Percentiles rank a stretch among this genome's conserved stretches.
Conservation (phyloP, 2,113 vertebrate species). For the Stegostoma tigrinum region DNA sequence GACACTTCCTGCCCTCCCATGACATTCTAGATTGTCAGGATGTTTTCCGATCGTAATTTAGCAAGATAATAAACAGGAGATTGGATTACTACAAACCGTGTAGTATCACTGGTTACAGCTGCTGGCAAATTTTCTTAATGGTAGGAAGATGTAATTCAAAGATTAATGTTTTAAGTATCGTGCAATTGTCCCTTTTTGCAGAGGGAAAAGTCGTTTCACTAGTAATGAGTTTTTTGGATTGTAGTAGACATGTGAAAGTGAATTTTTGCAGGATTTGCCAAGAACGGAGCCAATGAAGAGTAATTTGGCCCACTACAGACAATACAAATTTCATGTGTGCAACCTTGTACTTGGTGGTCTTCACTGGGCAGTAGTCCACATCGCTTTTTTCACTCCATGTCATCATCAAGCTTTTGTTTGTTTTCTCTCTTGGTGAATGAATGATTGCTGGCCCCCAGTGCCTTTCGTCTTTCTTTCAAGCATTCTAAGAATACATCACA, state of each 20-base stretch:
- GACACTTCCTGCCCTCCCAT: conserved; percentile 8
- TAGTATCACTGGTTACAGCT: background rate
- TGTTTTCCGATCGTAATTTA: background rate
- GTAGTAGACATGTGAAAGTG: background rate
- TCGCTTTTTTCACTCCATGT: background rate
- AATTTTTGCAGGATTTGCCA: background rate
- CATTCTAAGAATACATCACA: background rate
- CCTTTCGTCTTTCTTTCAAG: background rate
- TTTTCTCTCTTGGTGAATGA: background rate
- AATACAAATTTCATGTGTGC: background rate
- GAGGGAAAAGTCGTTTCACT: background rate
- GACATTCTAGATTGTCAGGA: background rate
- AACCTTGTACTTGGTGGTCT: background rate
- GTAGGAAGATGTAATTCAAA: background rate
- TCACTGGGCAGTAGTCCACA: background rate
- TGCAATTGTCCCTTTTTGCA: no score
- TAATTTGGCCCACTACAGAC: background rate
- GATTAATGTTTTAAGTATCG: background rate
- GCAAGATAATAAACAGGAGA: background rate
- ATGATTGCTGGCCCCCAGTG: background rate
- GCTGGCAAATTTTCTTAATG: background rate
- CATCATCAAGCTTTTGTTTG: background rate
- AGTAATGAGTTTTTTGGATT: background rate
- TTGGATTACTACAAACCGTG: background rate
- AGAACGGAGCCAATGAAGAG: background rate